Evolutionary conservation across 2,888 invertebrate genomes (phyloP).

Genomic region (Ichneumon xanthorius): DNA sequence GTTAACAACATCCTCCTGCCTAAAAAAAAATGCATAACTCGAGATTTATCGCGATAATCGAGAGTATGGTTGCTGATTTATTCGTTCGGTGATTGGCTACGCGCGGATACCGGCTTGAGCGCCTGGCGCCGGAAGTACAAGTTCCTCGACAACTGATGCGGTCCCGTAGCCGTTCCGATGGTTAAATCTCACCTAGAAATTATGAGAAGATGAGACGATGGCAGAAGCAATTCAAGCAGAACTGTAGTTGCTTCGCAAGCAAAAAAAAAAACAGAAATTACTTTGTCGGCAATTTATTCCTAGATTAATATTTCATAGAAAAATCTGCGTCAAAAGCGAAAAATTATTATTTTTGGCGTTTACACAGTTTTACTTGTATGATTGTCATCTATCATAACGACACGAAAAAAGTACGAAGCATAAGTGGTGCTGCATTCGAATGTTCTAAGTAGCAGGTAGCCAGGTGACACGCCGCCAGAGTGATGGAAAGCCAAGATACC

Average conservation of each 20-base stretch:
- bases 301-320: too few species aligned
- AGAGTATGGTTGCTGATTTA: not conserved
- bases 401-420: not conserved
- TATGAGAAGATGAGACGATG: too few species aligned
- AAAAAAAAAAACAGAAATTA: too few species aligned
- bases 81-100: not conserved
- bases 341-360: not conserved
- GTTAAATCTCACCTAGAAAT: too few species aligned
- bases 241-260: too few species aligned
- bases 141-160: too few species aligned
- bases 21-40: not conserved
- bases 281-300: too few species aligned
- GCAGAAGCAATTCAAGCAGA: too few species aligned
- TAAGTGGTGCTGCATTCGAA: not conserved
- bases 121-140: too few species aligned
- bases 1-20: not conserved
- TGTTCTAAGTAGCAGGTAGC: slow-evolving; percentile 32
- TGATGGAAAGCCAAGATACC: slow-evolving; percentile 31
- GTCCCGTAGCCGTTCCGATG: too few species aligned
- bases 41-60: not conserved
- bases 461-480: slow-evolving; percentile 34
- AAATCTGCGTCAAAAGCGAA: too few species aligned
- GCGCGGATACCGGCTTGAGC: too few species aligned
- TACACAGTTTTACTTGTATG: not conserved
- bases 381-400: not conserved